Evolutionary conservation across 2,113 vertebrate species (phyloP).

Genomic region (Notothenia rossii): DNA sequence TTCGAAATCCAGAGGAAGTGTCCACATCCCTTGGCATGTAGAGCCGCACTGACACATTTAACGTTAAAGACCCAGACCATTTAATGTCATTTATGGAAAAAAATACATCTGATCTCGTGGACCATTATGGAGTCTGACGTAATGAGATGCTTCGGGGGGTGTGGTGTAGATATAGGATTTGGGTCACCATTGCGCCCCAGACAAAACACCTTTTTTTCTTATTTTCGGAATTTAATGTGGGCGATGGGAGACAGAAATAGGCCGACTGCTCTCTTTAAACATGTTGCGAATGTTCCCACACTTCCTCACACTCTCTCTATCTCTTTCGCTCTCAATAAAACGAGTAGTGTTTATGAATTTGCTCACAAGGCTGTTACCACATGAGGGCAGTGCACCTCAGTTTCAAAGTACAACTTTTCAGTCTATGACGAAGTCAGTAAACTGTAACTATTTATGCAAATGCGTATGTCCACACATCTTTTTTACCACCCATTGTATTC

Average conservation of each 20-base stretch:
- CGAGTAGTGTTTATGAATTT: background rate
- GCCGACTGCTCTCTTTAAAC: slow-evolving; percentile 1
- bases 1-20: slow-evolving; percentile 60
- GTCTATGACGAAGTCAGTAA: slow-evolving; percentile 21
- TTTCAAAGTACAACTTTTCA: slow-evolving; percentile 31
- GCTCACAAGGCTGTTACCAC: slow-evolving; percentile 55
- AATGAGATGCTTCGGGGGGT: slow-evolving; percentile 55
- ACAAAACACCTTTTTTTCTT: slow-evolving; percentile 47
- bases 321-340: background rate
- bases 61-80: background rate
- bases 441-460: background rate
- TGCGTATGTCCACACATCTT: background rate
- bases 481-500: background rate
- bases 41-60: slow-evolving; percentile 4
- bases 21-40: slow-evolving; percentile 1
- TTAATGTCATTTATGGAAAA: background rate
- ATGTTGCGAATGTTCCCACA: background rate
- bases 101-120: slow-evolving; percentile 12
- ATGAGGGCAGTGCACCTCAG: slow-evolving; percentile 70
- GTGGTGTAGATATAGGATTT: slow-evolving; percentile 58
- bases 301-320: background rate
- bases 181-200: slow-evolving; percentile 73
- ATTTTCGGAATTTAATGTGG: slow-evolving; percentile 38
- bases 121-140: slow-evolving; percentile 69
- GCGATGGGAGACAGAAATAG: slow-evolving; percentile 48